Base-by-base conservation (phyloP, 2,797 vertebrate genomes). In the Etheostoma nigrum region DNA sequence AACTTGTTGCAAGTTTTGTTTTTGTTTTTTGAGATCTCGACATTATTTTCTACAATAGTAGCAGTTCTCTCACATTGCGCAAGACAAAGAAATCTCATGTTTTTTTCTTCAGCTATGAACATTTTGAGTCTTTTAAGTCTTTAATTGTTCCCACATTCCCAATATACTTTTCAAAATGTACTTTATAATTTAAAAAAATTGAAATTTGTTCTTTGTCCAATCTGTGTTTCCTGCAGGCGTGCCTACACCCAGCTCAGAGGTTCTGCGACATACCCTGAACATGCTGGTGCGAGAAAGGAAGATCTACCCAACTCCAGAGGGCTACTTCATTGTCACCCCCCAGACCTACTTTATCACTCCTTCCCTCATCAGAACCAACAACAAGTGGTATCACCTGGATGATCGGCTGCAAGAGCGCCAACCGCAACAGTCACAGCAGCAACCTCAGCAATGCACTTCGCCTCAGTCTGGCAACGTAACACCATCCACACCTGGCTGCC, bases 281-380 rank as follows among this genome's bases (percentile, higher is more conserved):
- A 98, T 98, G 93, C 96, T 99, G 94, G 98, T 99, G 64, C 96
- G 98, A 87, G 98, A 99, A 91, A 96, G 98, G 89, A 99, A 99
- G 94, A 99, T 99, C 95, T 99, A 99, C 88, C 98, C 98, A 44
- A 99, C 98, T 81, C 97, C 98, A 0, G 98, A 99, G 90, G 98
- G 98, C 91, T 99, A 99, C 93, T 99, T 98, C 95, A 99, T 99
- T 69, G 98, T 99, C 90, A 99, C 98, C 44, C 98, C 98, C 0
- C 98, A 99, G 95, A 99, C 98, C 78, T 99, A 99, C 89, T 99
- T 98, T 94, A 99, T 99, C 86, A 99, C 98, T 18, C 98, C 98
- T 42, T 99, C 98, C 85, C 98, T 99, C 92, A 99, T 99, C 95
- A 96, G 98, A 96, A 96, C 97, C 94, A 99, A 98, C 95, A 99